Conservation (phyloP, 1,140 invertebrate species). For the Brachystomella parvula region DNA sequence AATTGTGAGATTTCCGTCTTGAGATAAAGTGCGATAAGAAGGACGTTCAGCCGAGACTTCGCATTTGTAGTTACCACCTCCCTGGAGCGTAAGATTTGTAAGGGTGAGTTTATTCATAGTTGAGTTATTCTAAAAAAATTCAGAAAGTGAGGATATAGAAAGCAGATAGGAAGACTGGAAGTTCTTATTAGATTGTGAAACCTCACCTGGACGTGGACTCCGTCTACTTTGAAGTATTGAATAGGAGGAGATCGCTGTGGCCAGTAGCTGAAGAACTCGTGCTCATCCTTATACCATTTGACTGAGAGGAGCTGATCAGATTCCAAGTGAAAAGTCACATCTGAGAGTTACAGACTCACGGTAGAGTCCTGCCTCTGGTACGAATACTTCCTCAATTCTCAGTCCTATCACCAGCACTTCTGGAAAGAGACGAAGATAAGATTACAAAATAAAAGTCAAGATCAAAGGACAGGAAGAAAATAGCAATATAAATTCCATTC, state of each 20-base stretch:
- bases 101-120: not conserved
- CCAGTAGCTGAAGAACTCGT: constrained; percentile 55
- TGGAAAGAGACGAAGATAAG: too few species aligned
- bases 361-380: not conserved
- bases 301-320: constrained; percentile 52
- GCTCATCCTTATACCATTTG: constrained; percentile 58
- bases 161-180: too few species aligned
- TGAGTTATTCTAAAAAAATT: not conserved
- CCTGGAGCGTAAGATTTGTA: not conserved
- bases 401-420: not conserved
- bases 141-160: not conserved
- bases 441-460: not conserved
- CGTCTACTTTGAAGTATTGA: constrained; percentile 40
- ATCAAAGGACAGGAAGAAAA: not conserved
- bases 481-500: not conserved
- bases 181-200: not conserved
- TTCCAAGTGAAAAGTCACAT: constrained; percentile 50
- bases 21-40: not conserved
- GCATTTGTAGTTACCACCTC: not conserved
- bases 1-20: not conserved
- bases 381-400: not conserved
- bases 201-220: constrained; percentile 34
- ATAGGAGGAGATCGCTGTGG: constrained; percentile 43
- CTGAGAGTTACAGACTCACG: constrained; percentile 10
- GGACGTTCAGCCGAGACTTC: not conserved